Evolutionary conservation across 92 coral and sea anemone genomes (phyloP).

Genomic region (Meandrina meandrites): DNA sequence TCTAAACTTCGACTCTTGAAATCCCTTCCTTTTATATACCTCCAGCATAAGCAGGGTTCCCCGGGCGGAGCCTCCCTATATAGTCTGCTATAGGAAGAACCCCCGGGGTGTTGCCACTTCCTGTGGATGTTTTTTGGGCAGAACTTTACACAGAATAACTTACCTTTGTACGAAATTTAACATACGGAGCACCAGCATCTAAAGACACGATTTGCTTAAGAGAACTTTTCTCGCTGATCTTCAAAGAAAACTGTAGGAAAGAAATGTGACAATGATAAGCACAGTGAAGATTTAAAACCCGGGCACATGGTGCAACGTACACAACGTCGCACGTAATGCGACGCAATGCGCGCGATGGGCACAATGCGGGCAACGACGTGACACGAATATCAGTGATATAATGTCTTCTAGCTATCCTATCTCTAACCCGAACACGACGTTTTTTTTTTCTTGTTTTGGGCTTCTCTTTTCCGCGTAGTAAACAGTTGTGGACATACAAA

Average conservation of each 20-base stretch:
- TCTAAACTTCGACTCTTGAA: too few species aligned
- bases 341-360: too few species aligned
- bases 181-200: slow-evolving; percentile 84
- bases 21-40: too few species aligned
- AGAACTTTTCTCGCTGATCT: slow-evolving; percentile 75
- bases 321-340: background rate
- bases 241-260: slow-evolving; percentile 71
- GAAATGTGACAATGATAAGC: background rate
- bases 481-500: too few species aligned
- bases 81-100: too few species aligned
- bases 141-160: background rate
- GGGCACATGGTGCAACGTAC: background rate
- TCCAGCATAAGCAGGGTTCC: too few species aligned
- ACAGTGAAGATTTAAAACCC: background rate
- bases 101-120: too few species aligned
- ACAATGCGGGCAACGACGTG: too few species aligned
- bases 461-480: too few species aligned
- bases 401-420: background rate
- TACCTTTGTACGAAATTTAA: slow-evolving; percentile 86
- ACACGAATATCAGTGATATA: too few species aligned
- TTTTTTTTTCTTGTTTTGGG: too few species aligned
- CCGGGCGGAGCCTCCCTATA: too few species aligned
- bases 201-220: slow-evolving; percentile 79
- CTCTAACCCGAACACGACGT: background rate
- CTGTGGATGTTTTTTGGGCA: background rate